A percentile compares a stretch with the other conserved stretches of the same genome.
phyloP scores from a whole-genome alignment of 2,888 invertebrate species.

The Xestoiulus laeticollis region DNA sequence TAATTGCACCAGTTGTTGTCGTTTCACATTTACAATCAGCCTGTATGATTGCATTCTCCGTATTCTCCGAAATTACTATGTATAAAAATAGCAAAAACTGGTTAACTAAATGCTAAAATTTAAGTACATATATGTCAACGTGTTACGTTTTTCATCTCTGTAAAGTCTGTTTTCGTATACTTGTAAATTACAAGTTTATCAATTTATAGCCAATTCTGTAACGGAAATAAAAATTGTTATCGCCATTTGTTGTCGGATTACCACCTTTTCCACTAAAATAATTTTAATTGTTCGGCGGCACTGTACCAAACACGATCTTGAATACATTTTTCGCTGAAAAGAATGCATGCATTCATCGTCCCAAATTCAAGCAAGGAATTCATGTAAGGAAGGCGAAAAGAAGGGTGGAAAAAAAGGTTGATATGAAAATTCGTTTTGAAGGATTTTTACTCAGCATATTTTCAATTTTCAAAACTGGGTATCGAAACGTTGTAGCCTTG shows the following conservation, averaged over 20 bases:
- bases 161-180: neutral
- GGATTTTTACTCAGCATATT: conserved; percentile 43
- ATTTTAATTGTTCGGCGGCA: neutral
- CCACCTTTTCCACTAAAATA: neutral
- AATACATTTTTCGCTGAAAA: neutral
- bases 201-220: neutral
- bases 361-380: neutral
- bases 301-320: neutral
- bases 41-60: neutral
- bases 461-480: conserved; percentile 1
- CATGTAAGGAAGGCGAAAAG: neutral
- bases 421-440: conserved; percentile 15
- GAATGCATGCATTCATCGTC: neutral
- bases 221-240: neutral
- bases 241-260: neutral
- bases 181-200: neutral
- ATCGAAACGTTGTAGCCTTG: neutral
- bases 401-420: neutral
- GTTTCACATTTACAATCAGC: neutral
- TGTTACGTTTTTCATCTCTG: neutral
- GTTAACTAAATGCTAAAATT: too few relatives aligned
- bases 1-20: conserved; percentile 38
- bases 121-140: too few relatives aligned
- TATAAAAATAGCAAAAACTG: too few relatives aligned
- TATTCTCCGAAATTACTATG: too few relatives aligned